phyloP scores from a whole-genome alignment of 2,113 vertebrate genomes.

The Hemicordylus capensis region DNA sequence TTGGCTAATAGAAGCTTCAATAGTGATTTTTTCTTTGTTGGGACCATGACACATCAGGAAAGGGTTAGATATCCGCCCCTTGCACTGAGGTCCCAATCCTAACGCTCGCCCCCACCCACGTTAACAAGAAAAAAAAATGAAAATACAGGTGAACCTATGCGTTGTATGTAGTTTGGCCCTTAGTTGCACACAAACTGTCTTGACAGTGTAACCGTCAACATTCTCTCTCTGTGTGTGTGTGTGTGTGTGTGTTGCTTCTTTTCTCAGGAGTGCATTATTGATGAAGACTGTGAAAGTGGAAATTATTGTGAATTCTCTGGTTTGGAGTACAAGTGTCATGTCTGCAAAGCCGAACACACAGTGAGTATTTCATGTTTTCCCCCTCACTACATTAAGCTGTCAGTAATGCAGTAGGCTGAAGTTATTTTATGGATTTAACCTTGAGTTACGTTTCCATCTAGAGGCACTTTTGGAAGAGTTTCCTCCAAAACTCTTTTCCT shows the following conservation, averaged over 20 bases:
- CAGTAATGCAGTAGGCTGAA: background rate
- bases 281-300: conserved; percentile 85
- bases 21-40: too few relatives aligned
- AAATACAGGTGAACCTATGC: too few relatives aligned
- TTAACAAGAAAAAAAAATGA: too few relatives aligned
- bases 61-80: too few relatives aligned
- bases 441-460: background rate
- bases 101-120: too few relatives aligned
- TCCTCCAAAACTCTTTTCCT: background rate
- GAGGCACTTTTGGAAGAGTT: background rate
- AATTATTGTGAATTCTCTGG: conserved; percentile 83
- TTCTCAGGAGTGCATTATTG: conserved; percentile 85
- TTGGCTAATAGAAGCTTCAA: too few relatives aligned
- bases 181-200: background rate
- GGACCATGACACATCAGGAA: too few relatives aligned
- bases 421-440: background rate
- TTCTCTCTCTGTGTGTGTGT: too few relatives aligned
- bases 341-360: conserved; percentile 79
- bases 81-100: too few relatives aligned
- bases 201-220: background rate
- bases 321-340: conserved; percentile 82
- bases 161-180: too few relatives aligned
- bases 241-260: background rate
- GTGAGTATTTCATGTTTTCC: conserved; percentile 71
- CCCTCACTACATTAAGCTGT: too few relatives aligned